Base-by-base conservation (phyloP, 2,888 invertebrate species). In the Monopis laevigella region DNA sequence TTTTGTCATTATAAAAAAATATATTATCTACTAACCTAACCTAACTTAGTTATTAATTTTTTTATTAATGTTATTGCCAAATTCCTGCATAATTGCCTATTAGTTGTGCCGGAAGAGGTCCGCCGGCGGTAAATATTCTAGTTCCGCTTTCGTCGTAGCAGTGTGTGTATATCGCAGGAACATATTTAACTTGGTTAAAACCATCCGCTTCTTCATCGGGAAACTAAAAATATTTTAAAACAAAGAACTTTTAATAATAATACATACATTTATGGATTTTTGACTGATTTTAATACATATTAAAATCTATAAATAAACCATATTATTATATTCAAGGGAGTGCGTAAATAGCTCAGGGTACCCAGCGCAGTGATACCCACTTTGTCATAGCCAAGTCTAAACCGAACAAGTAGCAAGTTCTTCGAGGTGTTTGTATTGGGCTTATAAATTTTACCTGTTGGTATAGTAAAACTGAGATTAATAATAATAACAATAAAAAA, bases 91-190 rank as follows among this genome's bases (percentile, higher is more conserved):
- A 97, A 81, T 96, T 96, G 42, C 98, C 98, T 48, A 92, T 90
- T 24, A 96, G 82, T 41, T 92, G 92, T 2, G 94, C 93, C 17
- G 96, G 94, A 41, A 98, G 82, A 1, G 98, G 98, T 0, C 97
- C 97, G 6, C 98, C 98, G 7, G 96, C 97, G 0, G 96, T 90
- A 81, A 98, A 98, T 27, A 98, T 83, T 43, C 95, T 80, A 10
- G 95, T 96, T 10, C 96, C 95, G 48, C 91, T 92, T 51, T 88
- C 86, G 69, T 98, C 96, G 67, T 96, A 97, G 71, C 95, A 95
- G 65, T 98, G 97, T 2, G 97, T 96, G 72, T 97, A 98, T 57
- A 98, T 94, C 12, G 97, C 97, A 19, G 96, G 90, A 45, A 91
- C 90, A 69, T 96, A 94, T 71, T 93, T 92, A 43, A 90, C 87